phyloP scores from a whole-genome alignment of 1,140 invertebrate genomes.

The Campoletis sonorensis region DNA sequence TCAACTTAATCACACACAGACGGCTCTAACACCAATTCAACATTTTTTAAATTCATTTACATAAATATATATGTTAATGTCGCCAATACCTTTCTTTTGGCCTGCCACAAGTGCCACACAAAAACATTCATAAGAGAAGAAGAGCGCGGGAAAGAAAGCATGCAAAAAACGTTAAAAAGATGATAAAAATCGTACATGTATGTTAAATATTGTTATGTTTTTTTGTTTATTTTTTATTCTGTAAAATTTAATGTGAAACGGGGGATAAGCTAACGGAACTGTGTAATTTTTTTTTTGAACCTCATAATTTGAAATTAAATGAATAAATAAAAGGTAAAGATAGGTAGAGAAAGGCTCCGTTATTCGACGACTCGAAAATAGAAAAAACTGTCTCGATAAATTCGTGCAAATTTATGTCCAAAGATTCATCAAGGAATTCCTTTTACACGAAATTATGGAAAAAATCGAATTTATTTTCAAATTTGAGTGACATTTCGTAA shows the following conservation, averaged over 20 bases:
- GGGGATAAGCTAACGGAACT: too few species aligned
- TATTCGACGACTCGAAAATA: too few species aligned
- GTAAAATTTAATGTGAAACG: too few species aligned
- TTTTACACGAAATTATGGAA: background rate
- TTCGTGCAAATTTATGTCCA: too few species aligned
- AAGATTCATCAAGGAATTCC: too few species aligned
- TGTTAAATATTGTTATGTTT: conserved; percentile 2
- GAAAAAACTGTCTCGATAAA: too few species aligned
- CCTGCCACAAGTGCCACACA: conserved; percentile 79
- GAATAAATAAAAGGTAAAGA: too few species aligned
- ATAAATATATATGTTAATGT: conserved; percentile 64
- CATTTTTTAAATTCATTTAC: conserved; percentile 62
- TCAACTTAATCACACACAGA: conserved; percentile 48
- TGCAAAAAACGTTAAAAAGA: conserved; percentile 78
- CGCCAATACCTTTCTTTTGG: conserved; percentile 80
- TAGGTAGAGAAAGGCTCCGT: too few species aligned
- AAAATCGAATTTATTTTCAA: background rate
- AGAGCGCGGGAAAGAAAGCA: conserved; percentile 77
- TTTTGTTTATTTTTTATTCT: background rate
- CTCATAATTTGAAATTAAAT: too few species aligned
- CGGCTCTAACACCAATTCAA: conserved; percentile 28
- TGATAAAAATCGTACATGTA: conserved; percentile 67
- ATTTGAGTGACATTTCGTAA: background rate
- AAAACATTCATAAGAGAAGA: conserved; percentile 79
- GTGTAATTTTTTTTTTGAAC: too few species aligned